Conservation (phyloP, 1,140 invertebrate species). For the Anastrepha obliqua region DNA sequence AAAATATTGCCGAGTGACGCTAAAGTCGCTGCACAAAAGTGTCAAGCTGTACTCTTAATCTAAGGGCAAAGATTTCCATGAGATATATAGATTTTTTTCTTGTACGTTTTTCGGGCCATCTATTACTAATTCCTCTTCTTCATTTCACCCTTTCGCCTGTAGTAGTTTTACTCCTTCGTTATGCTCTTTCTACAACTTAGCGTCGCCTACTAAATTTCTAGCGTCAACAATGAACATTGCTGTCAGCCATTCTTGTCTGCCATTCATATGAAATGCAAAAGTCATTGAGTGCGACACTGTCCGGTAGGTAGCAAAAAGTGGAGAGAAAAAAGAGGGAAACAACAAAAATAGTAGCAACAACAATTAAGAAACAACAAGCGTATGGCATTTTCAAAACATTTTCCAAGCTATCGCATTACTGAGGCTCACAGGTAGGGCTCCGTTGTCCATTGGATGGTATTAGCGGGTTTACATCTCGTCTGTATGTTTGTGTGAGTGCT, state of each 20-base stretch:
- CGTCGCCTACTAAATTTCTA: not conserved
- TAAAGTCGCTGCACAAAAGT: not conserved
- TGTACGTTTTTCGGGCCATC: too few species aligned
- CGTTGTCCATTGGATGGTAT: not conserved
- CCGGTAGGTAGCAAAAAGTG: not conserved
- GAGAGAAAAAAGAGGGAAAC: not conserved
- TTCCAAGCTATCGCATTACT: not conserved
- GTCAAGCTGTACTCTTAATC: constrained; percentile 42
- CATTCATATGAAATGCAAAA: constrained; percentile 51
- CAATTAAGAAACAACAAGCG: not conserved
- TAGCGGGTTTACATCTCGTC: not conserved
- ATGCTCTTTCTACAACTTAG: not conserved
- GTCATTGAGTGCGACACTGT: not conserved
- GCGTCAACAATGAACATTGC: constrained; percentile 22
- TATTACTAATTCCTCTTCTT: not conserved
- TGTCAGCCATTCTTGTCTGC: constrained; percentile 25
- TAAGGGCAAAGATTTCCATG: constrained; percentile 14
- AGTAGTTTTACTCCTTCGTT: not conserved
- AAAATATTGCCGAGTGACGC: constrained; percentile 30
- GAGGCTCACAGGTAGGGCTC: not conserved
- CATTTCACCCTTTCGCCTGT: not conserved
- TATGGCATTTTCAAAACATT: not conserved
- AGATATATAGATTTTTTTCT: not conserved
- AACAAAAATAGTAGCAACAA: not conserved
- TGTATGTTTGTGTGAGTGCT: not conserved